Percentiles rank a stretch among this genome's conserved stretches.
phyloP scores from a whole-genome alignment of 2,888 invertebrate species.

The Drepana falcataria region DNA sequence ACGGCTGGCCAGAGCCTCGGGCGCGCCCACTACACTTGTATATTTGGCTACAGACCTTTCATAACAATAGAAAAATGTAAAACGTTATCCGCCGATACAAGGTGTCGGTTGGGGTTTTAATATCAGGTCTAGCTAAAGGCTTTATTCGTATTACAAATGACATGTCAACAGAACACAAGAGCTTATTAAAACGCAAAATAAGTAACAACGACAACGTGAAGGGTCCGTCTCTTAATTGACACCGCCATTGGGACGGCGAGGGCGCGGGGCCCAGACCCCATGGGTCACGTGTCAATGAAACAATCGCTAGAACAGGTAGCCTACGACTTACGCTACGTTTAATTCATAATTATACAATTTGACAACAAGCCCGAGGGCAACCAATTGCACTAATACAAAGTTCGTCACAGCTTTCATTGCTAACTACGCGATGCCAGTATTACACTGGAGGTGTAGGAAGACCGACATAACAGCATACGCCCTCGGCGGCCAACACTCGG shows the following conservation, averaged over 20 bases:
- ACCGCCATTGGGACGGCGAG: too few species aligned
- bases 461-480: slow-evolving; percentile 6
- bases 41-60: neutral
- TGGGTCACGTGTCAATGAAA: too few species aligned
- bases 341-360: slow-evolving; percentile 24
- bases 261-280: too few species aligned
- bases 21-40: neutral
- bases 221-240: too few species aligned
- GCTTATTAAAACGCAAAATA: too few species aligned
- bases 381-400: slow-evolving; percentile 59
- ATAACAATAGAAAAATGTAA: neutral
- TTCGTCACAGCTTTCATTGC: slow-evolving; percentile 37
- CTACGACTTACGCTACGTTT: slow-evolving; percentile 4
- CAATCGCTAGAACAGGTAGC: neutral
- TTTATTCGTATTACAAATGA: too few species aligned
- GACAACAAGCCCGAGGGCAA: slow-evolving; percentile 48
- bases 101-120: neutral
- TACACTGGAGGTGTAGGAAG: slow-evolving; percentile 33
- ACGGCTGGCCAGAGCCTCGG: neutral
- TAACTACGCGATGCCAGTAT: slow-evolving; percentile 19
- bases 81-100: neutral
- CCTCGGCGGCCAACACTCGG: too few species aligned
- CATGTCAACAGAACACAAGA: too few species aligned
- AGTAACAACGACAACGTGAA: too few species aligned
- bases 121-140: too few species aligned